A percentile compares a stretch with the other conserved stretches of the same genome.
These are phyloP conservation scores for Nothocercus julius DNA, from an alignment of 2,113 vertebrate genomes.

Conservation along the genomic window DNA sequence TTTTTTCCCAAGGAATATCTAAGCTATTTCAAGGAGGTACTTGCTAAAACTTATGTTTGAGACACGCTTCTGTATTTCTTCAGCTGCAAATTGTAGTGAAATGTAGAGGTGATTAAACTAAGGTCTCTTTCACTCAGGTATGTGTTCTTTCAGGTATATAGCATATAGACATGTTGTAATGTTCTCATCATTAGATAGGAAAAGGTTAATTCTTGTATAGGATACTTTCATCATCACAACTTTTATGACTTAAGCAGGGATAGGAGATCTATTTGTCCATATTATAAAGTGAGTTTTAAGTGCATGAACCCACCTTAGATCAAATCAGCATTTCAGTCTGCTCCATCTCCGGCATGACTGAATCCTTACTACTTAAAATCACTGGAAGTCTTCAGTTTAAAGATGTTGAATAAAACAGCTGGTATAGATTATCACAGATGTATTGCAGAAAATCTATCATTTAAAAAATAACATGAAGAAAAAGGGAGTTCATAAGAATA, in stretches of 20 bases:
- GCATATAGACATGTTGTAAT: not conserved
- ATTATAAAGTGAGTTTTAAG: not conserved
- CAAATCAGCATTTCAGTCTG: not conserved
- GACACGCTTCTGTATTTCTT: not conserved
- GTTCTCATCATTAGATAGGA: not conserved
- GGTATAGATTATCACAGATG: not conserved
- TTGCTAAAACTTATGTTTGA: not conserved
- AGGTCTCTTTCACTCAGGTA: not conserved
- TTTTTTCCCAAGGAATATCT: not conserved
- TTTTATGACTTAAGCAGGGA: not conserved
- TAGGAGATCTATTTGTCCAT: not conserved
- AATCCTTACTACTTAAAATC: not conserved
- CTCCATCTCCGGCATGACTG: not conserved
- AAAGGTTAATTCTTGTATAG: not conserved
- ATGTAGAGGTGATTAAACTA: not conserved
- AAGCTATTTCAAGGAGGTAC: not conserved
- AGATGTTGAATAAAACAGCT: not conserved
- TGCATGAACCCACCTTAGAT: not conserved
- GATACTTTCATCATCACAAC: not conserved
- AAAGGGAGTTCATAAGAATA: not conserved
- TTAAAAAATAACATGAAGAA: not conserved
- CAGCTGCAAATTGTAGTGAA: not conserved
- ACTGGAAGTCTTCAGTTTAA: not conserved
- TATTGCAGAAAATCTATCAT: not conserved
- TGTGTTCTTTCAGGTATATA: not conserved